phyloP scores from a whole-genome alignment of 2,888 invertebrate species.

The Marronus borbonicus region DNA sequence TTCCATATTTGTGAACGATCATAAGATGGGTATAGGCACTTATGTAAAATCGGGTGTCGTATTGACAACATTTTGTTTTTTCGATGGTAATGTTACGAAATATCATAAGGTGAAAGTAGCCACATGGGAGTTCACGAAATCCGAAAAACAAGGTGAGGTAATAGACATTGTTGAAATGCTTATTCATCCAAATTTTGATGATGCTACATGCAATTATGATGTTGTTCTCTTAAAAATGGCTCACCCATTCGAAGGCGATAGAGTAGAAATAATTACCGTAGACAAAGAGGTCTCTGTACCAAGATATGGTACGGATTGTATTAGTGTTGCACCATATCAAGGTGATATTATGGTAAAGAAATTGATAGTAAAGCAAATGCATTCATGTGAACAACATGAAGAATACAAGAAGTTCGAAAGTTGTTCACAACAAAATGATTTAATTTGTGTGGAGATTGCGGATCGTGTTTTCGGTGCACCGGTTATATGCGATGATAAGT shows the following conservation, averaged over 20 bases:
- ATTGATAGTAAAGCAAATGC: neutral
- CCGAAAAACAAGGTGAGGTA: neutral
- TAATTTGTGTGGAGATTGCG: neutral
- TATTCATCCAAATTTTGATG: neutral
- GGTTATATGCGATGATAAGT: neutral
- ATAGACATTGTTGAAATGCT: neutral
- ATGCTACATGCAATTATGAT: neutral
- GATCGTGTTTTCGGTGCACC: constrained; percentile 9
- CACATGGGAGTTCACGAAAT: neutral
- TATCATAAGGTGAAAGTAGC: constrained; percentile 3
- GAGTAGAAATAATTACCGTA: neutral
- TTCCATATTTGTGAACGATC: neutral
- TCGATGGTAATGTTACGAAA: constrained; percentile 7
- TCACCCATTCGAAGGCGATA: neutral
- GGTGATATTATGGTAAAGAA: neutral
- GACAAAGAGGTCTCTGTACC: neutral
- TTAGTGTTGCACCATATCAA: neutral
- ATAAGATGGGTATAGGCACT: neutral
- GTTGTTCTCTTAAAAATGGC: neutral
- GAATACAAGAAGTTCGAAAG: neutral
- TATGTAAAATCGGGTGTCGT: neutral
- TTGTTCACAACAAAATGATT: neutral
- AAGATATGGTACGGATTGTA: neutral
- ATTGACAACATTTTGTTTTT: constrained; percentile 19
- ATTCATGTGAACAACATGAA: neutral